Conservation (phyloP, 2,797 vertebrate genomes). For the Lateolabrax maculatus region DNA sequence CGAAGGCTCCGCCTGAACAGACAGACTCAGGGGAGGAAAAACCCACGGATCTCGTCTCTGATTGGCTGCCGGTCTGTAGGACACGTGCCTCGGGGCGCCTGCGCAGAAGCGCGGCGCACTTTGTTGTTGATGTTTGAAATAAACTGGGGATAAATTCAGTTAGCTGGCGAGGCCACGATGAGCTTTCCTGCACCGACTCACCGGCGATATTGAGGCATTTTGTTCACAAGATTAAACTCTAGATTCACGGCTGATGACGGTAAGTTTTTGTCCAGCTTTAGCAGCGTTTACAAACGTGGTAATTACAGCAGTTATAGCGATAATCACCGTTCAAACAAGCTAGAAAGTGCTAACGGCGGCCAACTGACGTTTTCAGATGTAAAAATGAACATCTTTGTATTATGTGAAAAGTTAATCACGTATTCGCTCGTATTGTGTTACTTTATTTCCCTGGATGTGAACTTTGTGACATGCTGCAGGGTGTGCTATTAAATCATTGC, state of each 20-base stretch:
- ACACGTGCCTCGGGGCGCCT: not conserved
- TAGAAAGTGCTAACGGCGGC: not conserved
- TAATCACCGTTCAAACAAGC: not conserved
- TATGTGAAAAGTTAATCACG: not conserved
- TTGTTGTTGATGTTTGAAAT: slow-evolving; percentile 51
- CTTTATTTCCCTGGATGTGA: no score
- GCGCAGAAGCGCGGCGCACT: slow-evolving; percentile 28
- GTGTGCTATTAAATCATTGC: not conserved
- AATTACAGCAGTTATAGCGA: no score
- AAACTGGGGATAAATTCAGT: fast-evolving
- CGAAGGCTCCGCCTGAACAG: slow-evolving; percentile 26
- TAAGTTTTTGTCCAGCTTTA: not conserved
- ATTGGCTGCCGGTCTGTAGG: slow-evolving; percentile 17
- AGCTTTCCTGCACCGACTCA: not conserved
- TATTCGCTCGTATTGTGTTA: no score
- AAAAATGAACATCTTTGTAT: no score
- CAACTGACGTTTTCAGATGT: not conserved
- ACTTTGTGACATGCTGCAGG: not conserved
- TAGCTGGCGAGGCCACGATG: fast-evolving
- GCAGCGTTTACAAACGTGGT: not conserved
- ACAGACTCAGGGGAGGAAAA: not conserved
- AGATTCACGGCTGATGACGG: not conserved
- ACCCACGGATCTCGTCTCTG: not conserved
- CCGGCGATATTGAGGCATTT: fast-evolving
- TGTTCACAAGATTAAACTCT: not conserved